Conservation (phyloP, 2,888 invertebrate genomes). For the Stramonita haemastoma region DNA sequence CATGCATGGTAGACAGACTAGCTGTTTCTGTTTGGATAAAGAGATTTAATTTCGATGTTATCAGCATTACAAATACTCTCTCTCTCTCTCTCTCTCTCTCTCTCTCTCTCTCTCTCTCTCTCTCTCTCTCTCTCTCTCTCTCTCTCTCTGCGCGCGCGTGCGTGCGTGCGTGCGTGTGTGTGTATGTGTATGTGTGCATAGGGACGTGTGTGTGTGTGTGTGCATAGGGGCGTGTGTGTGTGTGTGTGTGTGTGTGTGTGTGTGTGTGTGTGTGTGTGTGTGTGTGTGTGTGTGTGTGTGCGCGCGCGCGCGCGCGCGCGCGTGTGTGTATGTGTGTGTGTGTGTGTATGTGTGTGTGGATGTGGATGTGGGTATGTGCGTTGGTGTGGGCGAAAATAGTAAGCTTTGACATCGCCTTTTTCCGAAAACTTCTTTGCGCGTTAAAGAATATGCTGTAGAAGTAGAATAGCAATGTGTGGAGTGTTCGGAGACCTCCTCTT, state of each 20-base stretch:
- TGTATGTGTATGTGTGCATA: neutral
- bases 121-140: neutral
- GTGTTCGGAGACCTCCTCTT: too few relatives aligned
- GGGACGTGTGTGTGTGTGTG: slow-evolving; percentile 2
- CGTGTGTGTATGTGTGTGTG: neutral
- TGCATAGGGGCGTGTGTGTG: neutral
- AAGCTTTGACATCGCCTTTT: too few relatives aligned
- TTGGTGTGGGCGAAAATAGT: neutral
- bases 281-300: neutral
- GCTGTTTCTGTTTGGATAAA: too few relatives aligned
- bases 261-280: slow-evolving; percentile 15
- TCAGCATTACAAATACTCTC: too few relatives aligned
- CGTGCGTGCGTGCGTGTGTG: neutral
- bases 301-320: neutral
- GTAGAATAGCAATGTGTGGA: too few relatives aligned
- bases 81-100: neutral
- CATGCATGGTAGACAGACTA: too few relatives aligned
- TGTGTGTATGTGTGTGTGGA: slow-evolving; percentile 7
- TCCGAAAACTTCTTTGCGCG: too few relatives aligned
- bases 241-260: slow-evolving; percentile 19
- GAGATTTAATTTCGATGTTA: too few relatives aligned
- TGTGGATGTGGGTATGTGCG: neutral
- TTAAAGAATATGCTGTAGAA: too few relatives aligned
- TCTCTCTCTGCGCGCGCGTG: neutral
- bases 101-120: neutral